Evolutionary conservation across 30 jellyfish, hydroid and myxozoan species (phyloP).

Genomic region (Phacellophora camtschatica): DNA sequence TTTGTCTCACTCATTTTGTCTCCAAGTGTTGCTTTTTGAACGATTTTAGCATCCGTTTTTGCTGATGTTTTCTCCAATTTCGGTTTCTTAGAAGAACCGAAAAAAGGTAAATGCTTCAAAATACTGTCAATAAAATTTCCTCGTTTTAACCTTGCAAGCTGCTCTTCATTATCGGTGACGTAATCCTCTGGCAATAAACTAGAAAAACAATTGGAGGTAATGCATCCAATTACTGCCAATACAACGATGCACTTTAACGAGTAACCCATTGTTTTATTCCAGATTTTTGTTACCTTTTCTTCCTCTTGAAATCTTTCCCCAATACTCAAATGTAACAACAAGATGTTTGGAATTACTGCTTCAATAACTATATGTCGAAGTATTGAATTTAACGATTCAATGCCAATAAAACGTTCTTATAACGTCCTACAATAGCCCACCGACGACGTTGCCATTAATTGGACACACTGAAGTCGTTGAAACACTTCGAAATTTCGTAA

Average conservation of each 20-base stretch:
- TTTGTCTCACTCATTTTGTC: neutral
- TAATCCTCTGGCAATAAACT: constrained; percentile 69
- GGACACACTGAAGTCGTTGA: too few species aligned
- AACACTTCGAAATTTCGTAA: too few species aligned
- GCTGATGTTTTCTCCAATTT: neutral
- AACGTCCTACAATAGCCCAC: too few species aligned
- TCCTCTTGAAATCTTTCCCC: too few species aligned
- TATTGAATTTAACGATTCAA: too few species aligned
- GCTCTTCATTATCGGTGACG: constrained; percentile 75
- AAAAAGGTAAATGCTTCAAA: constrained; percentile 35
- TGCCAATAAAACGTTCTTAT: too few species aligned
- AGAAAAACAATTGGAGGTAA: neutral
- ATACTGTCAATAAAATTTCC: constrained; percentile 67
- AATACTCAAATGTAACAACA: too few species aligned
- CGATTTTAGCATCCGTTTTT: neutral
- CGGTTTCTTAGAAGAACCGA: neutral
- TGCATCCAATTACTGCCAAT: neutral
- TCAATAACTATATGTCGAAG: too few species aligned
- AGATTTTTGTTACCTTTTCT: too few species aligned
- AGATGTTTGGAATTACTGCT: too few species aligned
- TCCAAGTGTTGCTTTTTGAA: neutral
- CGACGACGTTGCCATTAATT: too few species aligned
- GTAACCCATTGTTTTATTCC: too few species aligned
- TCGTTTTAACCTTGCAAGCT: constrained; percentile 51
- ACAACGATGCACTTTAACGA: neutral